Conservation (phyloP, 2,797 vertebrate species). For the Serranus cabrilla region DNA sequence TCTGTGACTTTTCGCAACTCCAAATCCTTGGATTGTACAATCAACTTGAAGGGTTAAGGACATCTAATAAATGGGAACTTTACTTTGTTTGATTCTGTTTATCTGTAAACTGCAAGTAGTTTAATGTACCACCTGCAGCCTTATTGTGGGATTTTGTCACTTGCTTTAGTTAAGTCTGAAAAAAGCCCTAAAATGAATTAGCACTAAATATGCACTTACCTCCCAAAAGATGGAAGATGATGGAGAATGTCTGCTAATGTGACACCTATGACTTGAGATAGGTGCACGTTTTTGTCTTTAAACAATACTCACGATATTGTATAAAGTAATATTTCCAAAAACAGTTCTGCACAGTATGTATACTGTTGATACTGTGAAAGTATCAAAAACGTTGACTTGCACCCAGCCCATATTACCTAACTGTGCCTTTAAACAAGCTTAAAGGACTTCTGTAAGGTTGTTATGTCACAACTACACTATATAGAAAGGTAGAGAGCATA, state of each 20-base stretch:
- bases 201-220: not conserved
- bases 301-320: too few species aligned
- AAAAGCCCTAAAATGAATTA: not conserved
- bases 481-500: too few species aligned
- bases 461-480: too few species aligned
- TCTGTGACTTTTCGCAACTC: not conserved
- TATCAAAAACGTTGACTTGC: too few species aligned
- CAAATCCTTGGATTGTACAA: conserved; percentile 20
- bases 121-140: not conserved
- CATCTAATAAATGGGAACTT: conserved; percentile 56
- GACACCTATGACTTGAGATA: too few species aligned
- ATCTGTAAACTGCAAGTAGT: not conserved
- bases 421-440: too few species aligned
- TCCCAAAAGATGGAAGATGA: not conserved
- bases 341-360: too few species aligned
- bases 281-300: not conserved
- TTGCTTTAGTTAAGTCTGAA: not conserved
- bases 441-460: too few species aligned
- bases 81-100: not conserved
- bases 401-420: too few species aligned
- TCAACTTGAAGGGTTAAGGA: conserved; percentile 17
- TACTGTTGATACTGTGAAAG: too few species aligned
- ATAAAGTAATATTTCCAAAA: too few species aligned
- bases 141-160: not conserved
- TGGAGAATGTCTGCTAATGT: not conserved